phyloP scores from a whole-genome alignment of 30 jellyfish, hydroid and myxozoan genomes.

The Nemopilema nomurai region DNA sequence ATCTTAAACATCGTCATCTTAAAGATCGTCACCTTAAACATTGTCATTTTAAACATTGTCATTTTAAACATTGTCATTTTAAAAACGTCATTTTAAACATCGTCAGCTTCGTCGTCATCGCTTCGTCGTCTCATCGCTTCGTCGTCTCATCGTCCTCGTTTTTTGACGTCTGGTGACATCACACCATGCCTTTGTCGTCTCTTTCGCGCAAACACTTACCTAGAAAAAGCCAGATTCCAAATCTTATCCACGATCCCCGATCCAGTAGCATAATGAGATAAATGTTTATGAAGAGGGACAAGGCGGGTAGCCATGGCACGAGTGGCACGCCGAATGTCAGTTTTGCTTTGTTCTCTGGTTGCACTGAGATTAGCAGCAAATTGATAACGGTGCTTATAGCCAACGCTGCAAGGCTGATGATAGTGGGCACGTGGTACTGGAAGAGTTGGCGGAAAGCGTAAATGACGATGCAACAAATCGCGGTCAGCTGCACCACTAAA shows the following conservation, averaged over 20 bases:
- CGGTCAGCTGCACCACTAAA: slow-evolving; percentile 15
- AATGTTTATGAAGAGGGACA: slow-evolving; percentile 55
- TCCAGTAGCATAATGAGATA: slow-evolving; percentile 42
- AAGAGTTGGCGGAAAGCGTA: neutral
- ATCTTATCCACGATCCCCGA: slow-evolving; percentile 72
- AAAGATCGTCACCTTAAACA: too few relatives aligned
- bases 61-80: neutral
- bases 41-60: neutral
- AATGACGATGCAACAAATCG: slow-evolving; percentile 17
- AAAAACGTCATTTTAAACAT: neutral
- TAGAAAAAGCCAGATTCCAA: slow-evolving; percentile 65
- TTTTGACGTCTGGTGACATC: neutral
- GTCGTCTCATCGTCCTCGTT: neutral
- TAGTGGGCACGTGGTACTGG: neutral
- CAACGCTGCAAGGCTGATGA: neutral
- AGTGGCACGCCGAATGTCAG: slow-evolving; percentile 60
- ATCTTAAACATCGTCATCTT: too few relatives aligned
- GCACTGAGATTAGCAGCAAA: slow-evolving; percentile 11
- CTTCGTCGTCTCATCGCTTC: neutral
- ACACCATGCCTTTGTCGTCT: too few relatives aligned
- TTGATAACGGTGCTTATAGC: neutral
- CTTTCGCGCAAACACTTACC: slow-evolving; percentile 70
- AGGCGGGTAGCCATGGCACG: slow-evolving; percentile 80
- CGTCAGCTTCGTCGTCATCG: neutral
- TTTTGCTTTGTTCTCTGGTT: slow-evolving; percentile 30